Base-by-base conservation (phyloP, 2,888 invertebrate genomes). In the Physocephala rufipes region DNA sequence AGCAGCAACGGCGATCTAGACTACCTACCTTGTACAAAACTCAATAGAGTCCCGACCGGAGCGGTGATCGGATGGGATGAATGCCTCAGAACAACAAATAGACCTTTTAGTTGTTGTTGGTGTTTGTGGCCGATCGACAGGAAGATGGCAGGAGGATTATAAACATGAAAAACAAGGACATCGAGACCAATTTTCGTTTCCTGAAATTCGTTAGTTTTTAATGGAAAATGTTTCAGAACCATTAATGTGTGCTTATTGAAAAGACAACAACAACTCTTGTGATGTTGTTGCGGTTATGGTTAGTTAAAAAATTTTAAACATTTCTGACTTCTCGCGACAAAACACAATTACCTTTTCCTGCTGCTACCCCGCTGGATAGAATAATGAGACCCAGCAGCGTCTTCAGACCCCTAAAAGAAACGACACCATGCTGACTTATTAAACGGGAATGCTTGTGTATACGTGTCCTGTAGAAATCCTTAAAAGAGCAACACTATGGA, bases 381-480 rank as follows among this genome's bases (percentile, higher is more conserved):
- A 64, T 45, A 63, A 64, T 12, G 26, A n/a, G 26, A 19, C 36
- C 36, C 36, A 36, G 36, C 36, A 36, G 36, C 36, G 19, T 5
- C 26, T 36, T 36, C 36, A 36, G 36, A 36, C 36, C 36, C 36
- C 5, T n/a, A 9, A 4, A 9, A 36, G 9, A 36, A 9, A 36
- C 64, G 65, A 58, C 71, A 55, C 61, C 74, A 71, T 47, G 70
- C 71, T 67, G 67, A 47, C 66, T 9, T n/a, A 5, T 51, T 51
- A 16, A 5, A 51, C 15, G n/a, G 3, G 21, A 12, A 9, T 36
- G 36, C 9, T 4, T 36, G 36, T 36, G 36, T 36, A 9, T 36
- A 9, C 9, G 36, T 36, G 36, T 36, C 5, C n/a, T n/a, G n/a
- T n/a, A n/a, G n/a, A n/a, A n/a, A n/a, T n/a, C n/a, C n/a, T n/a